A percentile compares a stretch with the other conserved stretches of the same genome.
phyloP scores from a whole-genome alignment of 2,797 vertebrate species.

The Oreochromis grahami region DNA sequence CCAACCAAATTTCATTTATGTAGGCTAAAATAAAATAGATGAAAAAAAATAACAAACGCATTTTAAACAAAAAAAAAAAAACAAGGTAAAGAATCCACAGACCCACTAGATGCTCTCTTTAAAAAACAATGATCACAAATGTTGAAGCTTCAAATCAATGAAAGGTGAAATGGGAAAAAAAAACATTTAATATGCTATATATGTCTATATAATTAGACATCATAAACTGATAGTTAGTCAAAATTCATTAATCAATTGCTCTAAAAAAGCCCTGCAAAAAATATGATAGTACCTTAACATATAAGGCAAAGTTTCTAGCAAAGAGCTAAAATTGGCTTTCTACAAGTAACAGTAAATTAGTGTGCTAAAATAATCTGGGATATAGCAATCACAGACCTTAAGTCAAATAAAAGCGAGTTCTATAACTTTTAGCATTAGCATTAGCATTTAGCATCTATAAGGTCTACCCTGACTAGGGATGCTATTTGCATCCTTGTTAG shows the following conservation, averaged over 20 bases:
- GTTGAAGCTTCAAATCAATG: background rate
- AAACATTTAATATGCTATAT: background rate
- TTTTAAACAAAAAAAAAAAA: background rate
- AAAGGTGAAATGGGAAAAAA: background rate
- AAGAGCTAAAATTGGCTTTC: background rate
- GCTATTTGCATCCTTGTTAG: background rate
- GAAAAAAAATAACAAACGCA: background rate
- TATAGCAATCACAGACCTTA: background rate
- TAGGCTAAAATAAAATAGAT: background rate
- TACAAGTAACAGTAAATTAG: background rate
- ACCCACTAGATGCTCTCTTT: background rate
- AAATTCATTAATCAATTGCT: background rate
- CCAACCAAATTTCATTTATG: background rate
- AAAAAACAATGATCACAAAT: background rate
- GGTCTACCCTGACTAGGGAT: background rate
- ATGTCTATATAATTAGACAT: background rate
- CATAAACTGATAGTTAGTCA: background rate
- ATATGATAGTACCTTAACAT: background rate
- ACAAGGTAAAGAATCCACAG: background rate
- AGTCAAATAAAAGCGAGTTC: background rate
- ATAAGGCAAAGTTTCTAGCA: background rate
- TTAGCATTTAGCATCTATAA: background rate
- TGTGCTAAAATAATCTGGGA: background rate
- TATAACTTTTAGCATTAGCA: background rate
- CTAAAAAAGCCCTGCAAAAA: background rate